phyloP scores from a whole-genome alignment of 2,888 invertebrate genomes.

The Eristalis pertinax region DNA sequence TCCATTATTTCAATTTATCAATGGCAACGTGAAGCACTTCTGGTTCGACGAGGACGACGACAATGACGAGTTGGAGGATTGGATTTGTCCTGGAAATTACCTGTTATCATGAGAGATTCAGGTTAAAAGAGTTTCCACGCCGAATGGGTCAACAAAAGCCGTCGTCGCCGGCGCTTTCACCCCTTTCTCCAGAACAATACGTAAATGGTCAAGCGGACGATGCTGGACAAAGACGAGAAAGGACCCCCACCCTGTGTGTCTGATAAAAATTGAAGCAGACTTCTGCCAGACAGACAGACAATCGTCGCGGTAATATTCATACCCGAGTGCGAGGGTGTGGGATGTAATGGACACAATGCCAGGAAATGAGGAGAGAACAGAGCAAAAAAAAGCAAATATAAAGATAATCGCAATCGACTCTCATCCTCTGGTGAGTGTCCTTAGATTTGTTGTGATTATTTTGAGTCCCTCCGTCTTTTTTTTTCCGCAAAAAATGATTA shows the following conservation, averaged over 20 bases:
- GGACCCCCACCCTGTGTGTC: not conserved
- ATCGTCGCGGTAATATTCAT: not conserved
- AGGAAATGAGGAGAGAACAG: not conserved
- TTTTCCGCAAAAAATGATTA: slow-evolving; percentile 37
- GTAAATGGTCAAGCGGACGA: slow-evolving; percentile 10
- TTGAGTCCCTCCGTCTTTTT: not conserved
- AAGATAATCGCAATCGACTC: slow-evolving; percentile 39
- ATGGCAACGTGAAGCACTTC: slow-evolving; percentile 7
- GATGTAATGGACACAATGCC: slow-evolving; percentile 43
- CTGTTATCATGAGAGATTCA: slow-evolving; percentile 54
- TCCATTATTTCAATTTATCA: slow-evolving; percentile 49
- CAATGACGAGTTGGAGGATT: not conserved
- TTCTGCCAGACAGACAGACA: slow-evolving; percentile 34
- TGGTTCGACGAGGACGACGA: not conserved
- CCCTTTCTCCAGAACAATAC: not conserved
- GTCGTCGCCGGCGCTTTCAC: not conserved
- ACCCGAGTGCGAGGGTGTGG: too few species aligned
- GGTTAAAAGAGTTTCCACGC: slow-evolving; percentile 25
- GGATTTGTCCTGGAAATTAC: slow-evolving; percentile 28
- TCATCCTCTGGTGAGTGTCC: slow-evolving; percentile 9
- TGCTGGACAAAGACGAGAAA: not conserved
- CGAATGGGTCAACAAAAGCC: slow-evolving; percentile 46
- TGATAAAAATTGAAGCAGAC: slow-evolving; percentile 42
- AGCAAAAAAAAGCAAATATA: slow-evolving; percentile 28
- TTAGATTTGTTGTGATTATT: slow-evolving; percentile 30